Base-by-base conservation (phyloP, 2,888 invertebrate species). In the Acanthoscelides obtectus region DNA sequence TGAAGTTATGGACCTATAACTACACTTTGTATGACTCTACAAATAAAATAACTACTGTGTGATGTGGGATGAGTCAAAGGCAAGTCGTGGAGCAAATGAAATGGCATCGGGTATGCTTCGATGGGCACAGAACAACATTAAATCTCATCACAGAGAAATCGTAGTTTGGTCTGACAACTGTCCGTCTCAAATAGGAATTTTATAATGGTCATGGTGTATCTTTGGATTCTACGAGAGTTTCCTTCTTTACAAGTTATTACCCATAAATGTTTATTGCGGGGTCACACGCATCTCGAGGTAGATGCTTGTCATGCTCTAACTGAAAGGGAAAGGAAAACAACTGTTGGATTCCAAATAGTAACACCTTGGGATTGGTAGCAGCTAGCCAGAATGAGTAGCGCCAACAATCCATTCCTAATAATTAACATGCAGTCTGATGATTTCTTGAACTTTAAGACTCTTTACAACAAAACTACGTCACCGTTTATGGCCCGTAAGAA, bases 261-360 rank as follows among this genome's bases (percentile, higher is more conserved):
- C 68, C 72, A 74, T 64, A 75, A 74, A 69, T 73, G 69, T 69
- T 69, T 75, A 22, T 27, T 72, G 5, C 74, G 74, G 72, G 73
- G 72, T 4, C 75, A 75, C 45, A 75, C 74, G 27, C 74, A 75
- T 66, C 70, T 74, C 19, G 74, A 74, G 65, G 72, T 69, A 21
- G 72, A 74, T 69, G 66, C 67, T 63, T 72, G 72, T 64, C 72
- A 74, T 70, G 68, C 72, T 22, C 20, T 72, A 45, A 74, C 71
- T 68, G 72, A 72, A 21, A 74, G 67, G 27, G 71, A 25, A 22
- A 70, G 64, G 69, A 74, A 74, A 72, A 70, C 68, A 67, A 21
- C 63, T 22, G 68, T 70, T n/a, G n/a, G n/a, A n/a, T n/a, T n/a
- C n/a, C n/a, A n/a, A n/a, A n/a, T n/a, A n/a, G n/a, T n/a, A n/a